phyloP scores from a whole-genome alignment of 2,888 invertebrate genomes.

The Heteromyza rotundicornis region DNA sequence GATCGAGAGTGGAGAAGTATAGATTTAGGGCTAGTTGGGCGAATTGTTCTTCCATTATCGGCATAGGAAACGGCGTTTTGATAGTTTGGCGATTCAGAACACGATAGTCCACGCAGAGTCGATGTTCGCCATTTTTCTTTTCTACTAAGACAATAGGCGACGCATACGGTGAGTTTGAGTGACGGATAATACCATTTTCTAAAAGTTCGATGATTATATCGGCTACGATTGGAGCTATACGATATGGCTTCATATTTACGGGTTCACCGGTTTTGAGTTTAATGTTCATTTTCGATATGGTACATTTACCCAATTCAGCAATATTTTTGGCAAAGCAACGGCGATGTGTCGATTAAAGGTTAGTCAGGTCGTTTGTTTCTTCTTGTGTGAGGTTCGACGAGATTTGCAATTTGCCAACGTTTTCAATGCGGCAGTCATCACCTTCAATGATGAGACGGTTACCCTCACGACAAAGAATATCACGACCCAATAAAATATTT shows the following conservation, averaged over 20 bases:
- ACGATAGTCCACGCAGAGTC: conserved; percentile 30
- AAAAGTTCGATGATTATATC: neutral
- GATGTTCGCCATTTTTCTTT: conserved; percentile 17
- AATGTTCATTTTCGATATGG: neutral
- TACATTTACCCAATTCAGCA: conserved; percentile 8
- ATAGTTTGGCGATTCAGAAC: conserved; percentile 23
- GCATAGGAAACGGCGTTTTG: conserved; percentile 20
- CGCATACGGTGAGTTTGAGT: neutral
- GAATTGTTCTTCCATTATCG: conserved; percentile 12
- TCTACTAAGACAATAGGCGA: conserved; percentile 10
- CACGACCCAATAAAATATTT: conserved; percentile 13
- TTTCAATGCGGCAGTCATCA: neutral
- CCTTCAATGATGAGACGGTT: neutral
- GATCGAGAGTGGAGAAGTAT: conserved; percentile 16
- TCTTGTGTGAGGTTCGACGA: neutral
- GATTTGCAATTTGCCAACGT: neutral
- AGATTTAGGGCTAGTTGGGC: conserved; percentile 23
- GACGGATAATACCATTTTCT: neutral
- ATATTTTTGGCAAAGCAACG: neutral
- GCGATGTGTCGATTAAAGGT: neutral
- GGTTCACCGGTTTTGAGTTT: neutral
- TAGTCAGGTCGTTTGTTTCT: neutral
- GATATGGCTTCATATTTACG: conserved; percentile 1
- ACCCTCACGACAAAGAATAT: conserved; percentile 2
- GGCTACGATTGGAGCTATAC: neutral